phyloP scores from a whole-genome alignment of 2,113 vertebrate genomes.

The Oryzias celebensis region DNA sequence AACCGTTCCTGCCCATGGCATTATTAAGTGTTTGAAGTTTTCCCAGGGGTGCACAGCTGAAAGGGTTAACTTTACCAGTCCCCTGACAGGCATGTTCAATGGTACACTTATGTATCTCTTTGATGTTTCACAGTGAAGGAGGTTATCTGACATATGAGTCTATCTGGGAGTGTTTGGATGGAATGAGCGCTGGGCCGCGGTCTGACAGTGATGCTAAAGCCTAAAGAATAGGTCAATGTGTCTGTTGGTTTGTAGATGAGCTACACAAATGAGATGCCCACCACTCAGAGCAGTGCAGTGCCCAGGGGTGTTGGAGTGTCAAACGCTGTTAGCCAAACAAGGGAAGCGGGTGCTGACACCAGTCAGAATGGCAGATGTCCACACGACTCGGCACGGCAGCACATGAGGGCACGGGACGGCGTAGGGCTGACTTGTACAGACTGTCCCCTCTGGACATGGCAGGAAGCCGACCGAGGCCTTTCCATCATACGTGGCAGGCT shows the following conservation, averaged over 20 bases:
- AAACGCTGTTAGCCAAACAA: slow-evolving; percentile 63
- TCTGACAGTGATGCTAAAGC: slow-evolving; percentile 78
- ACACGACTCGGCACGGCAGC: slow-evolving; percentile 70
- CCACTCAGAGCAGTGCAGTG: slow-evolving; percentile 45
- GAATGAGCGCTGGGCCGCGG: slow-evolving; percentile 35
- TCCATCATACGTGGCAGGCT: slow-evolving; percentile 46
- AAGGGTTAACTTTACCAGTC: slow-evolving; percentile 66
- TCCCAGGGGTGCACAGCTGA: slow-evolving; percentile 62
- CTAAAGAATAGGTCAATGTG: slow-evolving; percentile 80
- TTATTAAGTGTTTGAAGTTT: slow-evolving; percentile 69
- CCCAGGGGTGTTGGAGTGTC: slow-evolving; percentile 63
- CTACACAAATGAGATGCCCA: slow-evolving; percentile 66
- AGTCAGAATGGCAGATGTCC: slow-evolving; percentile 80
- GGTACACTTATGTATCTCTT: slow-evolving; percentile 66
- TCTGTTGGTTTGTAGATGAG: slow-evolving; percentile 67
- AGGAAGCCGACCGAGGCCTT: slow-evolving; percentile 60
- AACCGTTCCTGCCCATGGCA: slow-evolving; percentile 64
- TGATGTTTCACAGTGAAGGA: slow-evolving; percentile 57
- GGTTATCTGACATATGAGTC: slow-evolving; percentile 52
- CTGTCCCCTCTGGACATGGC: slow-evolving; percentile 67
- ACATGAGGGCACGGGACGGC: slow-evolving; percentile 61
- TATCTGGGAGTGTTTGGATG: slow-evolving; percentile 60
- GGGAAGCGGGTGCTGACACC: slow-evolving; percentile 65
- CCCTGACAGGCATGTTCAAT: slow-evolving; percentile 42
- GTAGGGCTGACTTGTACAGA: slow-evolving; percentile 44